Base-by-base conservation (phyloP, 2,797 vertebrate species). In the Gastrophryne carolinensis region DNA sequence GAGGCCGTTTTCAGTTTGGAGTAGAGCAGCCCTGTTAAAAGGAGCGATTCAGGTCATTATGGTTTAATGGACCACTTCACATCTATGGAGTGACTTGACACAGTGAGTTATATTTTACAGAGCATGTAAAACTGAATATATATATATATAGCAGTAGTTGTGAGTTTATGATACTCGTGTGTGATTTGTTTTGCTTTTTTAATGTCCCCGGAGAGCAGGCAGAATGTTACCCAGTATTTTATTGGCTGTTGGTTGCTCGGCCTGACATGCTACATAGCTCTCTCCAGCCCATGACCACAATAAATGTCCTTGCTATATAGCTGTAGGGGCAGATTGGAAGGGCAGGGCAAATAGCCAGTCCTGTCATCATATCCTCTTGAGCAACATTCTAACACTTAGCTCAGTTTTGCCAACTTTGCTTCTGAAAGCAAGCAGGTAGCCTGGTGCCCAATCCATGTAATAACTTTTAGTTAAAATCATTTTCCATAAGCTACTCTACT, bases 1-100 rank as follows among this genome's bases (percentile, higher is more conserved):
- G 75, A 78, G 75, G 60, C 52, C 72, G 75, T 71, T 78, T 71
- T 78, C 49, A 64, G 53, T 49, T 39, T 5, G 52, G 68, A 78
- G 75, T 65, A 78, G 66, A 68, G 75, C 21, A 50, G 50, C 64
- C 21, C 61, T 65, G 75, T 78, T 77, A 71, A 37, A 64, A 41
- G 67, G 58, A 58, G 63, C 34, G 35, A 47, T 75, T 65, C 75
- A 78, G 68, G 61, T 78, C 75, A 78, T 78, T 78, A 71, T 78
- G 61, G 44, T 53, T 78, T 78, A 78, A 78, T 78, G 67, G 74
- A 61, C 60, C 75, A 72, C 75, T 78, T 78, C 60, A 65, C 75
- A 50, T 78, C 75, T 78, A 78, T 50, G 75, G 75, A 57, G 26
- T 71, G 58, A 71, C 52, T 58, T 72, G 61, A 78, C 67, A 78